phyloP scores from a whole-genome alignment of 2,113 vertebrate genomes.

The Ageneiosus marmoratus region DNA sequence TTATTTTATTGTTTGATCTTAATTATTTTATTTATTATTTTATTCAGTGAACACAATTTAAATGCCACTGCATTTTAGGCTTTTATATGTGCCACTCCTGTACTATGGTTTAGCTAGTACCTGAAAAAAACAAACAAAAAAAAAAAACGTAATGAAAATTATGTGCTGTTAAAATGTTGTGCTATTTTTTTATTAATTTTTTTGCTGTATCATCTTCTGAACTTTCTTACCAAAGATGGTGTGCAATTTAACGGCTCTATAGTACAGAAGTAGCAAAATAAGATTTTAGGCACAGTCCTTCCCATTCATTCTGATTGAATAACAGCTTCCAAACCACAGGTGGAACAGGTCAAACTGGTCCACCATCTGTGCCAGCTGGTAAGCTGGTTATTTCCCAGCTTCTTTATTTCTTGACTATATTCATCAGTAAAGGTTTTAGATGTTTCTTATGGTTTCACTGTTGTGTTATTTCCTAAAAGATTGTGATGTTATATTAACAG shows the following conservation, averaged over 20 bases:
- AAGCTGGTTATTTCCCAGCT: neutral
- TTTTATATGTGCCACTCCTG: neutral
- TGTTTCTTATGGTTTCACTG: neutral
- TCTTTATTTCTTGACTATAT: neutral
- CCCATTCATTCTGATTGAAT: neutral
- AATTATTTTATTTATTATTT: neutral
- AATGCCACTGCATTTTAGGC: neutral
- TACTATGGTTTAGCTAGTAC: neutral
- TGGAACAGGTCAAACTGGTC: neutral
- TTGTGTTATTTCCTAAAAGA: no score
- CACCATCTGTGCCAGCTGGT: neutral
- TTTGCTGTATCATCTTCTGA: neutral
- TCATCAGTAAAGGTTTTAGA: neutral
- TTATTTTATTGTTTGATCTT: neutral
- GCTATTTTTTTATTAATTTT: no score
- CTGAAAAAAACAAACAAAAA: neutral
- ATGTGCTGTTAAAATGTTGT: neutral
- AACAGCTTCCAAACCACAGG: neutral
- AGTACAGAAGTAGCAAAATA: neutral
- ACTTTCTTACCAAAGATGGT: neutral
- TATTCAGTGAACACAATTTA: neutral
- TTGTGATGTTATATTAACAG: neutral
- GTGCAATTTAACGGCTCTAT: neutral
- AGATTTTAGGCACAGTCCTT: neutral
- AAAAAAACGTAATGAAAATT: neutral